These are phyloP conservation scores for Pygmarrhopalites habei DNA, from an alignment of 1,140 invertebrate genomes.

Conservation along the genomic window DNA sequence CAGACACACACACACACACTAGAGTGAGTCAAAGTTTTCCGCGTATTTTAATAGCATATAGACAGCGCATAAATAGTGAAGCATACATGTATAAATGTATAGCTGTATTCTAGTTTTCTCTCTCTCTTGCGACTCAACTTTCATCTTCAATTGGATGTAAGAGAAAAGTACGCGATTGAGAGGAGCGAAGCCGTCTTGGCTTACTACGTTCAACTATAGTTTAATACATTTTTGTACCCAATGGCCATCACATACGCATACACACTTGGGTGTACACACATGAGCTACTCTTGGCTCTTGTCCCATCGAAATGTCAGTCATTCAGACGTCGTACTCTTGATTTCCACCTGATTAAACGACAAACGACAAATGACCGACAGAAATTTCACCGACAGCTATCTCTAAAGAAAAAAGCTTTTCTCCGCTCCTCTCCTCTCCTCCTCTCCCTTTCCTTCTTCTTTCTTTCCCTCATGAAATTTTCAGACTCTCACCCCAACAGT, in stretches of 20 bases:
- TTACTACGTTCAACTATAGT: background rate
- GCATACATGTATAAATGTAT: too few species aligned
- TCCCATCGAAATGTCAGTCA: background rate
- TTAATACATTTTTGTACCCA: background rate
- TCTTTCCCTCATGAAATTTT: too few species aligned
- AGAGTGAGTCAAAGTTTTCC: background rate
- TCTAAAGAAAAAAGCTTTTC: too few species aligned
- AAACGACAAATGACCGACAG: slow-evolving; percentile 9
- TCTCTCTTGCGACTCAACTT: too few species aligned
- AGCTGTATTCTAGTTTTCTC: too few species aligned
- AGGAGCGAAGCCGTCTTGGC: background rate
- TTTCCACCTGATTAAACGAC: slow-evolving; percentile 10
- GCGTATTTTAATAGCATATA: background rate
- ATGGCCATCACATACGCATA: background rate
- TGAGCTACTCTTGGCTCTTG: background rate
- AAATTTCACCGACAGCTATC: slow-evolving; percentile 1
- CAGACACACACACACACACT: background rate
- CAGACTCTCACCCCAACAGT: too few species aligned
- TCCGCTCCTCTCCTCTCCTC: too few species aligned
- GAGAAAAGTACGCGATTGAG: background rate
- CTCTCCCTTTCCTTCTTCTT: too few species aligned
- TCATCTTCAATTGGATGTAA: too few species aligned
- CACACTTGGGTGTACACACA: background rate
- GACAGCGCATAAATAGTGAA: too few species aligned
- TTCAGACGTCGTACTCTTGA: background rate